Evolutionary conservation across 2,797 vertebrate genomes (phyloP), one percentile per base, ranked within the genome.

Genomic region (Macrochelys suwanniensis): DNA sequence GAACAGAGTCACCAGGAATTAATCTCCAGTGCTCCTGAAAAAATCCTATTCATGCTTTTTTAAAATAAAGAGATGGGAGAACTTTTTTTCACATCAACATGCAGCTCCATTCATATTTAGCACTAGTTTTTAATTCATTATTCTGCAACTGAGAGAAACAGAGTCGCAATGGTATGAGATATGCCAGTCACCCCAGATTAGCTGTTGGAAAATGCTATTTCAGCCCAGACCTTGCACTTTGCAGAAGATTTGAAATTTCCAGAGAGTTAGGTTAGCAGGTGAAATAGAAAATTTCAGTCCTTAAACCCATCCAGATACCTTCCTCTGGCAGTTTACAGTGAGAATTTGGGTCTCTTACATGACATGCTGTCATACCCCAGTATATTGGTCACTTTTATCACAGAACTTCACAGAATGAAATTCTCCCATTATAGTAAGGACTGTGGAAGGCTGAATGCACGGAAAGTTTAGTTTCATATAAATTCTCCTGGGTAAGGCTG

Each of bases 21-120:
- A 96, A 97, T 96, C 94, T 90, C 96, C 91, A 95, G 95, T 92
- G 90, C 92, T 87, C 59, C 96, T 95, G 93, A 95, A 96, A 77
- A 96, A 96, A 77, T 89, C 92, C 16, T 0, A 1, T 89, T 97
- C 87, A 90, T 95, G 90, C 96, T 97, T 97, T 97, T 96, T 50
- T 50, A 13, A 13, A 13, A 97, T 5, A 96, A 96, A 80, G 90
- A 97, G 94, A 90, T 93, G 91, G 57, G 92, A 96, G 94, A 96
- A 91, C 90, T 90, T 92, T 96, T 95, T 94, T 96, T 94, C 93
- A 93, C 89, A 97, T 94, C 90, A 50, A 82, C 88, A 93, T 92
- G 88, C 93, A 79, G 91, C 90, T 95, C 95, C 96, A 94, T 89
- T 87, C 95, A 96, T 81, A 90, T 96, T 90, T 95, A 92, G 95